Evolutionary conservation across 2,888 invertebrate species (phyloP).

Genomic region (Lithophane ornitopus): DNA sequence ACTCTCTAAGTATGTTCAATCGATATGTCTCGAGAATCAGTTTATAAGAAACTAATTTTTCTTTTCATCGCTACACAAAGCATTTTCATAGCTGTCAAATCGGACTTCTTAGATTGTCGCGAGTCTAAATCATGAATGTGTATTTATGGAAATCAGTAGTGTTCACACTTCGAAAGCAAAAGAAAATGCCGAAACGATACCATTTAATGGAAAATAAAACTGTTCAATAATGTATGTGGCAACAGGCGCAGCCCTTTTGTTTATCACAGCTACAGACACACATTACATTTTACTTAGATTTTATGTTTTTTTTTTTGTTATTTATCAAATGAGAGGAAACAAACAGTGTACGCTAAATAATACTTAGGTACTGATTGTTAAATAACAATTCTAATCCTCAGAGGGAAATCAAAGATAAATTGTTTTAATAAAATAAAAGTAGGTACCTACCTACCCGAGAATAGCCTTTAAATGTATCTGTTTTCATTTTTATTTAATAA

Average conservation of each 20-base stretch:
- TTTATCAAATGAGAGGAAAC: constrained; percentile 36
- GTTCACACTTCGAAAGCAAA: constrained; percentile 48
- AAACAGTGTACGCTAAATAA: background rate
- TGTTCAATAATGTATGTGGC: constrained; percentile 81
- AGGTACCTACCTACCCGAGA: too few relatives aligned
- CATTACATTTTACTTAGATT: constrained; percentile 21
- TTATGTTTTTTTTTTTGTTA: constrained; percentile 53
- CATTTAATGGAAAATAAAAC: constrained; percentile 78
- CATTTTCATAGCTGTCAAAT: too few relatives aligned
- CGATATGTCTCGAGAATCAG: too few relatives aligned
- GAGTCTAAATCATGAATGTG: background rate
- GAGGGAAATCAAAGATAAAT: background rate
- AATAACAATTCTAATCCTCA: background rate
- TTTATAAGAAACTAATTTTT: too few relatives aligned
- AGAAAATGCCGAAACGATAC: constrained; percentile 68
- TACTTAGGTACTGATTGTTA: background rate
- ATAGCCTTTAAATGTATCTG: background rate
- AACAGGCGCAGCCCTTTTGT: constrained; percentile 65
- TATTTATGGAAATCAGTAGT: constrained; percentile 32
- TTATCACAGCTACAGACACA: constrained; percentile 63
- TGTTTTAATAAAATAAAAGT: background rate
- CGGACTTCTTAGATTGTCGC: too few relatives aligned
- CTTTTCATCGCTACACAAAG: too few relatives aligned
- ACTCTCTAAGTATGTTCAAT: too few relatives aligned
- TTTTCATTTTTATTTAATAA: too few relatives aligned